Evolutionary conservation across 2,113 vertebrate species (phyloP), one percentile per base, ranked within the genome.

Genomic region (Carassius gibelio): DNA sequence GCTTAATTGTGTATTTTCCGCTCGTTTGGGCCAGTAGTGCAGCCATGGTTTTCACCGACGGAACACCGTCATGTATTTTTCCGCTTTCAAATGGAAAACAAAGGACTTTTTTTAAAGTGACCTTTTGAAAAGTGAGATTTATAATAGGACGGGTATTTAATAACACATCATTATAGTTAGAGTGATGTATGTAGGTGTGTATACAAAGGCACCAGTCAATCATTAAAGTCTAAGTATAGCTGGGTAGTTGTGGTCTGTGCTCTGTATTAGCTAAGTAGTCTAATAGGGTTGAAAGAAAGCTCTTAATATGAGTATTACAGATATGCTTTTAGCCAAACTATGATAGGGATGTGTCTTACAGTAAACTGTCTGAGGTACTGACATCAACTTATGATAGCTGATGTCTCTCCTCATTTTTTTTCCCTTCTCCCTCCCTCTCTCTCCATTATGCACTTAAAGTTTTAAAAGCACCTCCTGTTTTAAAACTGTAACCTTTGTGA

Each of bases 401-500:
- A 74, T 84, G 72, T 55, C 79, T 77, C 59, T 68, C 62, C 50
- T 75, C 42, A 69, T 84, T 77, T 52, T 69, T 26, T 30, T 42
- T 75, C 59, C 61, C 36, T 52, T 55, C 42, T 84, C 30, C 26
- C 48, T 45, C 68, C 59, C 50, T 62, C 30, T 11, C 61, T 88
- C 86, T 92, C 93, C 89, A 93, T 93, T 92, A 91, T 21, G 66
- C 61, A 61, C 82, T 87, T 86, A 86, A 87, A 89, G 86, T 91
- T 69, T 42, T 85, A 87, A 88, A 50, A 86, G 86, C 72, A 62
- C 52, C 57, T 64, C 64, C 38, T 81, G 81, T 82, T 88, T 78
- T 77, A 86, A 84, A 62, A 86, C 66, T 8, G 8, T 36, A 36
- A 76, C 64, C 84, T 77, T 81, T 17, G 69, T 86, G 55, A 88